Base-by-base conservation (phyloP, 1,140 invertebrate genomes). In the Copidosoma floridanum region DNA sequence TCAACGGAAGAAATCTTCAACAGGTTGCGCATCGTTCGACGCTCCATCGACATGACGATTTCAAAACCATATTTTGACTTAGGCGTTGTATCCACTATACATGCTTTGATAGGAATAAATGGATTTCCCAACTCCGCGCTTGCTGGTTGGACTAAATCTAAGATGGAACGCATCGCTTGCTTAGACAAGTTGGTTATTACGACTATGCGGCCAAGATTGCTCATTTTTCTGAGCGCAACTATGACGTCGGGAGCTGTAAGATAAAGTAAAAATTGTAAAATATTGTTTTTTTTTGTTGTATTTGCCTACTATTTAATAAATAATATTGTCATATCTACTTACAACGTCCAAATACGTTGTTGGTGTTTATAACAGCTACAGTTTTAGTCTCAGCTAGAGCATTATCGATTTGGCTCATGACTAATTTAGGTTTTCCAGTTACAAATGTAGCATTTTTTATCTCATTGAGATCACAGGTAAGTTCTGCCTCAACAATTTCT, bases 171-270 rank as follows among this genome's bases (percentile, higher is more conserved):
- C 4, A 79, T 77, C 0, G 79, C 78, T 56, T 79, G 79, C 61
- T 81, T 81, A 0, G 77, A 78, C n/a, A 81, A 61, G 5, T 75
- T 76, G 24, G 79, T 81, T 26, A 80, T 67, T 69, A 81, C 73
- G 16, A 80, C 76, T 16, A 81, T 66, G 54, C 74, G 68, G n/a
- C 72, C 69, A 0, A 81, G 46, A 3, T 69, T 68, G 24, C 44
- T 67, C 51, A 79, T 75, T 61, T 75, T 78, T 35, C 77, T 65
- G 2, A 80, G 61, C 29, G 71, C 70, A 14, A 66, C 68, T 70
- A 80, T 80, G 16, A 79, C 65, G 26, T 81, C 76, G 18, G 76
- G 65, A 10, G 73, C 78, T 80, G 55, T 43, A 71, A 75, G 56
- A 63, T 29, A 16, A 23, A 26, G n/a, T 37, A 23, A 26, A 16